phyloP scores from a whole-genome alignment of 2,797 vertebrate species.

The Rachycentron canadum region DNA sequence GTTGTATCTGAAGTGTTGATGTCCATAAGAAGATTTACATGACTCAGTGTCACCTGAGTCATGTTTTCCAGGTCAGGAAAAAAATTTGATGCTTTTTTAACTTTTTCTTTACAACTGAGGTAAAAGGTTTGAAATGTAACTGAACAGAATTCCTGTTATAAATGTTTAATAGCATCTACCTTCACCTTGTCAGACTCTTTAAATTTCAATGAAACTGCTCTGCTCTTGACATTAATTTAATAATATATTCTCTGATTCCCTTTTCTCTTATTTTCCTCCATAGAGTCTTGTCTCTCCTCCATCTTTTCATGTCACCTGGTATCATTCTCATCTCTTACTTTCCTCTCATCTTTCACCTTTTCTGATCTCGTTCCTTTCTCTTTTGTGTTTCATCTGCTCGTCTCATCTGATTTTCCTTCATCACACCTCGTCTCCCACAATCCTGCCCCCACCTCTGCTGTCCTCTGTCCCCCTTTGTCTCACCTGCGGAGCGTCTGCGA shows the following conservation, averaged over 20 bases:
- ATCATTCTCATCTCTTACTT: slow-evolving; percentile 10
- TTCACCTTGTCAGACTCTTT: not conserved
- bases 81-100: too few relatives aligned
- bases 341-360: slow-evolving; percentile 1
- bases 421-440: not conserved
- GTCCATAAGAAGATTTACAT: too few relatives aligned
- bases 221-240: slow-evolving; percentile 17
- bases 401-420: not conserved
- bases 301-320: slow-evolving; percentile 2
- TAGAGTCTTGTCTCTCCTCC: slow-evolving; percentile 3
- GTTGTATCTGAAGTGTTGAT: too few relatives aligned
- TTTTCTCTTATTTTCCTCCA: slow-evolving; percentile 2
- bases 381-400: slow-evolving; percentile 3
- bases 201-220: slow-evolving; percentile 29
- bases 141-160: not conserved
- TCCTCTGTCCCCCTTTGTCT: not conserved
- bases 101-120: too few relatives aligned
- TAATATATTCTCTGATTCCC: not conserved
- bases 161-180: not conserved
- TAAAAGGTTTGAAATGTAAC: slow-evolving; percentile 4
- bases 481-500: slow-evolving; percentile 83
- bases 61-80: not conserved
- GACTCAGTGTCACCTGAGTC: too few relatives aligned
- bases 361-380: slow-evolving; percentile 9
- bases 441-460: not conserved